Evolutionary conservation across 2,797 vertebrate genomes (phyloP).

Genomic region (Periophthalmus magnuspinnatus): DNA sequence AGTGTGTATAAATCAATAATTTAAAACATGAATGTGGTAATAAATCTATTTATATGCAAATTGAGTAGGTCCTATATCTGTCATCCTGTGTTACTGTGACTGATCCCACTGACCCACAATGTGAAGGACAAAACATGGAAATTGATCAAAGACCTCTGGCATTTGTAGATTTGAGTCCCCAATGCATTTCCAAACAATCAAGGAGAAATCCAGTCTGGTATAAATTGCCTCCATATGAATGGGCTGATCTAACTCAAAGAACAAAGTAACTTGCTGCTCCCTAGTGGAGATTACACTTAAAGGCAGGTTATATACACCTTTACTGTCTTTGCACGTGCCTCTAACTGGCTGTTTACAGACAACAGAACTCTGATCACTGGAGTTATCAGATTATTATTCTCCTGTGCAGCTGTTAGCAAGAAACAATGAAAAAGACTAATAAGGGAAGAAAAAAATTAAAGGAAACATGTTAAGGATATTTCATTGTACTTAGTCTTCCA

Average conservation of each 20-base stretch:
- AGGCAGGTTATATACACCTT: background rate
- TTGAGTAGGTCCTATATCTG: slow-evolving; percentile 32
- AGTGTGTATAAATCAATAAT: slow-evolving; percentile 21
- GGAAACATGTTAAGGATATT: too few relatives aligned
- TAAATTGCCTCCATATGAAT: background rate
- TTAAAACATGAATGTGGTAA: slow-evolving; percentile 13
- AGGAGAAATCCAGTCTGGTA: background rate
- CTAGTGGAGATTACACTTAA: slow-evolving; percentile 39
- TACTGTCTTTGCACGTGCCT: too few relatives aligned
- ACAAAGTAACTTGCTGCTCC: slow-evolving; percentile 42
- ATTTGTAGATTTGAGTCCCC: slow-evolving; percentile 31
- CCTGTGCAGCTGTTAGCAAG: too few relatives aligned
- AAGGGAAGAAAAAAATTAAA: too few relatives aligned
- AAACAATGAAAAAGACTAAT: too few relatives aligned
- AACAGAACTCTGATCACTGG: too few relatives aligned
- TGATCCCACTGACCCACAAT: slow-evolving; percentile 21
- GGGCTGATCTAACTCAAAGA: background rate
- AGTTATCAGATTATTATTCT: too few relatives aligned
- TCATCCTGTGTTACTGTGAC: slow-evolving; percentile 31
- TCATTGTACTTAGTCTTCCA: too few relatives aligned
- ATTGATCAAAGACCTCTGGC: slow-evolving; percentile 27
- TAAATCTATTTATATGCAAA: slow-evolving; percentile 64
- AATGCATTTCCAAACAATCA: slow-evolving; percentile 1
- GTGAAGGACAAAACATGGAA: slow-evolving; percentile 34
- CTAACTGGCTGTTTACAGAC: too few relatives aligned